phyloP scores from a whole-genome alignment of 2,797 vertebrate species.

The Typhlichthys subterraneus region DNA sequence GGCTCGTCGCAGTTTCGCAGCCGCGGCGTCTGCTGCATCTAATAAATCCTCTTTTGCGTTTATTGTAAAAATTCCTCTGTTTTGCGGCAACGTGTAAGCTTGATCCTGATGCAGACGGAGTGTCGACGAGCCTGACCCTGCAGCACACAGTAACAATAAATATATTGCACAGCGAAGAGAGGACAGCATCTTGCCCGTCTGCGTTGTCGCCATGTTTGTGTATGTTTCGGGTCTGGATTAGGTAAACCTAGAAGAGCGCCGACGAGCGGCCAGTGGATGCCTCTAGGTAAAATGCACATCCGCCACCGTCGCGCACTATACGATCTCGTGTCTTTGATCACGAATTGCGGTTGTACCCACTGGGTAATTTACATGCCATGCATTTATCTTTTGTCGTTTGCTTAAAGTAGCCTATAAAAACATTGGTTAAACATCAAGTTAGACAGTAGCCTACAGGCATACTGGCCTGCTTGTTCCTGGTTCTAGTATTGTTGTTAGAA shows the following conservation, averaged over 20 bases:
- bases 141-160: conserved; percentile 57
- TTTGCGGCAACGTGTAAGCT: conserved; percentile 68
- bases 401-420: no score
- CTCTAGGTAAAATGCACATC: background rate
- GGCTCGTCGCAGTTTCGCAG: conserved; percentile 54
- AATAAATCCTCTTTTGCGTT: conserved; percentile 53
- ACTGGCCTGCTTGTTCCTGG: no score
- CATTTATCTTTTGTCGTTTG: no score
- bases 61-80: conserved; percentile 75
- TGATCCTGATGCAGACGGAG: conserved; percentile 62
- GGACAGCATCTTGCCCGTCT: conserved; percentile 67
- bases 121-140: conserved; percentile 49
- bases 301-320: no score
- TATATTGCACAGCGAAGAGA: conserved; percentile 52
- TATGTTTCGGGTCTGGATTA: conserved; percentile 53
- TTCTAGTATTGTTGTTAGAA: no score
- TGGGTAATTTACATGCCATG: no score
- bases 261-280: conserved; percentile 55
- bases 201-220: conserved; percentile 83
- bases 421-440: no score
- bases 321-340: no score
- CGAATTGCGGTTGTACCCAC: no score
- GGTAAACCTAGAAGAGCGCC: conserved; percentile 64
- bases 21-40: conserved; percentile 55
- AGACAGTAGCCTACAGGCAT: no score